These are phyloP conservation scores for Motacilla alba DNA, from an alignment of 2,113 vertebrate genomes.

Conservation along the genomic window DNA sequence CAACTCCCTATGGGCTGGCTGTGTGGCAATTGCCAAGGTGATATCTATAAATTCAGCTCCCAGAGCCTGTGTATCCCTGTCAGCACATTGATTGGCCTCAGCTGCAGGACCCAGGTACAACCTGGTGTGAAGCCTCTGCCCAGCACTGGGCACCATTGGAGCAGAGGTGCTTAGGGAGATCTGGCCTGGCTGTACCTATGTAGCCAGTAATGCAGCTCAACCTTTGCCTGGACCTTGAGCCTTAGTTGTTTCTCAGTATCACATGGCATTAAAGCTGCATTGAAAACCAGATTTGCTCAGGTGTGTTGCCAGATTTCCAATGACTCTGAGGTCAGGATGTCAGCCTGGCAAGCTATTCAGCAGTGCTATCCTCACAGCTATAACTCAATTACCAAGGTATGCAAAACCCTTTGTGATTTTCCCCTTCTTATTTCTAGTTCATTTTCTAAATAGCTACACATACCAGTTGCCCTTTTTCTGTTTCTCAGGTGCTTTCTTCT, in stretches of 20 bases:
- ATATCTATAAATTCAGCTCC: background rate
- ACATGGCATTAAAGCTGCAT: background rate
- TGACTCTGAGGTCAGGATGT: background rate
- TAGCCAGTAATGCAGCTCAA: background rate
- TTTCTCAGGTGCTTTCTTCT: slow-evolving; percentile 21
- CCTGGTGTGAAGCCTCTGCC: background rate
- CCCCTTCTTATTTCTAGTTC: background rate
- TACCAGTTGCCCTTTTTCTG: background rate
- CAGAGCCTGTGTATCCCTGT: background rate
- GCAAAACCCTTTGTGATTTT: background rate
- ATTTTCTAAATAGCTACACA: background rate
- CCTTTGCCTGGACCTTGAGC: background rate
- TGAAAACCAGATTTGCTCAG: background rate
- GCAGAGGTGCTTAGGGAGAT: background rate
- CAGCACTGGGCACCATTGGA: rapidly evolving
- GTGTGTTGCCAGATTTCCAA: background rate
- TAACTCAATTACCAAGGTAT: background rate
- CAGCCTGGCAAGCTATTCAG: background rate
- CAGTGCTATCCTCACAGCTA: background rate
- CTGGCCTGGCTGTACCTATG: rapidly evolving
- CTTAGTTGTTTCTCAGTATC: background rate
- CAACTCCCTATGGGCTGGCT: background rate
- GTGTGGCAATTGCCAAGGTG: background rate
- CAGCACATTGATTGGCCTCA: background rate
- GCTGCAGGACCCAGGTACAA: background rate